Conservation (phyloP, 2,888 invertebrate species). For the Meteorus cinctellus region DNA sequence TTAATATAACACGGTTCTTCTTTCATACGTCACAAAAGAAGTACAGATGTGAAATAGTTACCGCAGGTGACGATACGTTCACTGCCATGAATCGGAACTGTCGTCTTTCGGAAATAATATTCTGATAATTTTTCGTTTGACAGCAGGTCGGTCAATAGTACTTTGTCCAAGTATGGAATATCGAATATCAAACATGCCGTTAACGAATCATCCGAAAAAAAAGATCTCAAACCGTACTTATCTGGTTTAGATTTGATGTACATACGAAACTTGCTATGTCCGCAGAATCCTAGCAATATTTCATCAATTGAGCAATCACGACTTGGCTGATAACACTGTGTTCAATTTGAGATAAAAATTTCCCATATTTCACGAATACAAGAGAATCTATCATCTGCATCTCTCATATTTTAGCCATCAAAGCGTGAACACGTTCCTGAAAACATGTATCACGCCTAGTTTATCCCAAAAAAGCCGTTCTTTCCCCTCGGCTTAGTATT, state of each 20-base stretch:
- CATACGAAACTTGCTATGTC: not conserved
- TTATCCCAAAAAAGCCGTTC: too few species aligned
- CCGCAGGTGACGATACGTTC: not conserved
- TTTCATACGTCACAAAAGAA: not conserved
- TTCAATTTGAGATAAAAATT: constrained; percentile 44
- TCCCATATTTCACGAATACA: constrained; percentile 49
- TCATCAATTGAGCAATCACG: constrained; percentile 60
- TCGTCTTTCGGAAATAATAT: not conserved
- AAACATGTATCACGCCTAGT: constrained; percentile 41
- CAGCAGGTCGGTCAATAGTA: not conserved
- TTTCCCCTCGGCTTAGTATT: too few species aligned
- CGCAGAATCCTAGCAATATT: constrained; percentile 53
- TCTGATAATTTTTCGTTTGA: not conserved
- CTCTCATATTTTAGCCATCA: constrained; percentile 41
- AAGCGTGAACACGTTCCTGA: constrained; percentile 43
- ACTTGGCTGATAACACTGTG: constrained; percentile 31
- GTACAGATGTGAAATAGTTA: not conserved
- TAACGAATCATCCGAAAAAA: constrained; percentile 61
- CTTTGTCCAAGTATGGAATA: constrained; percentile 35
- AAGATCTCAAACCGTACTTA: constrained; percentile 66
- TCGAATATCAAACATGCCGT: constrained; percentile 61
- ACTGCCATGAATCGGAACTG: not conserved
- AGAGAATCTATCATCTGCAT: constrained; percentile 45
- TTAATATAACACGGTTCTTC: not conserved
- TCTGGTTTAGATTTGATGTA: constrained; percentile 62